Percentiles rank a stretch among this genome's conserved stretches.
These are phyloP conservation scores for Malurus leucopterus DNA, from an alignment of 2,797 vertebrate species.

Conservation along the genomic window DNA sequence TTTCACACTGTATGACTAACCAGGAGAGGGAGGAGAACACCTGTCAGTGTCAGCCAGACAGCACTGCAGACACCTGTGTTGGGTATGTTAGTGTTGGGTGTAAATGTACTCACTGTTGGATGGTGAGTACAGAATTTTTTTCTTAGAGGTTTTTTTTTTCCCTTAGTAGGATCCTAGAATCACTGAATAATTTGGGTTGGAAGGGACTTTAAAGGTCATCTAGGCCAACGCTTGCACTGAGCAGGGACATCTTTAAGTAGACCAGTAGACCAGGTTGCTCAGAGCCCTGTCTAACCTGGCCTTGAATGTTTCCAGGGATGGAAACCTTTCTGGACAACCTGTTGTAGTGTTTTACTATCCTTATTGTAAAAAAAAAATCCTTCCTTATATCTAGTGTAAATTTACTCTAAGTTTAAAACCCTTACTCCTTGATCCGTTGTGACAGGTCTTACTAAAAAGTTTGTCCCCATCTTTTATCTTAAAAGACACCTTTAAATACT, in stretches of 20 bases:
- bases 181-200: background rate
- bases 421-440: background rate
- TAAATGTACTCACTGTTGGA: background rate
- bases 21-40: background rate
- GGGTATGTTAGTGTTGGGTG: rapidly evolving
- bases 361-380: background rate
- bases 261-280: background rate
- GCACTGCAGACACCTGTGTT: background rate
- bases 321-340: background rate
- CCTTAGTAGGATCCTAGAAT: background rate
- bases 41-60: background rate
- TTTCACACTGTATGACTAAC: background rate
- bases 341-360: background rate
- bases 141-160: background rate
- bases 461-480: background rate
- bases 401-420: background rate
- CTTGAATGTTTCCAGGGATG: background rate
- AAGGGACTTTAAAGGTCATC: background rate
- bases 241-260: background rate
- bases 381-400: background rate
- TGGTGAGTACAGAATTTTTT: background rate
- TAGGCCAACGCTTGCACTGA: background rate
- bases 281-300: background rate
- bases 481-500: background rate
- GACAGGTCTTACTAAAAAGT: background rate